phyloP scores from a whole-genome alignment of 2,888 invertebrate species.

The Imbricaverruca yamaguchii region DNA sequence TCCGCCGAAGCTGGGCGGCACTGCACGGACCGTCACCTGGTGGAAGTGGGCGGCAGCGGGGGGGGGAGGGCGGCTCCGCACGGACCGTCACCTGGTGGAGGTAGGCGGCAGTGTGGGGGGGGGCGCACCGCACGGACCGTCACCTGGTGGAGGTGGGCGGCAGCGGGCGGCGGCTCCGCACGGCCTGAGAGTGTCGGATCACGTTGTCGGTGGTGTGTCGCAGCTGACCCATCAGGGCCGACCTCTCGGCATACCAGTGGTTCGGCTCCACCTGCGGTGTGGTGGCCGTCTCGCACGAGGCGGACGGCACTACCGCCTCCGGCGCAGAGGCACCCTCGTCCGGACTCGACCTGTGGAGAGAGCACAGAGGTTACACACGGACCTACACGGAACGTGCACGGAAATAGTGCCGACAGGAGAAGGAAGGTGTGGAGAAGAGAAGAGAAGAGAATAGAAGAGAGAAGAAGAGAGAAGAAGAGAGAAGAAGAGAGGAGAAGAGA shows the following conservation, averaged over 20 bases:
- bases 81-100: no score
- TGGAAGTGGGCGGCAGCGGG: no score
- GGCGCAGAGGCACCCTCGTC: background rate
- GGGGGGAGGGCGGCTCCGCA: no score
- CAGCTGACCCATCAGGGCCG: background rate
- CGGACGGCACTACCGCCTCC: background rate
- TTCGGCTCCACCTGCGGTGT: background rate
- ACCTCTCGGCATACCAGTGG: background rate
- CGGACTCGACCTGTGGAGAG: constrained; percentile 6
- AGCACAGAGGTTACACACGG: no score
- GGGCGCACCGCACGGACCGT: background rate
- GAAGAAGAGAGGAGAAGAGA: no score
- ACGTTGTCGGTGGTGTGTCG: constrained; percentile 2
- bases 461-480: no score
- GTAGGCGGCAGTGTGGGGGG: background rate
- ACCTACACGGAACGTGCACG: no score
- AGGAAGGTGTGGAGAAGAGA: no score
- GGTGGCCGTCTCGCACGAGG: background rate
- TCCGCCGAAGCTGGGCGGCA: no score
- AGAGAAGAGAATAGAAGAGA: no score
- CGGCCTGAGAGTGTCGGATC: background rate
- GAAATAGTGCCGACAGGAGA: no score
- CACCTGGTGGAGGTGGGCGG: constrained; percentile 4
- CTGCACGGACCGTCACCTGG: no score
- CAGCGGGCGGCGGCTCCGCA: background rate